phyloP scores from a whole-genome alignment of 2,113 vertebrate species.

The Psettodes erumei region DNA sequence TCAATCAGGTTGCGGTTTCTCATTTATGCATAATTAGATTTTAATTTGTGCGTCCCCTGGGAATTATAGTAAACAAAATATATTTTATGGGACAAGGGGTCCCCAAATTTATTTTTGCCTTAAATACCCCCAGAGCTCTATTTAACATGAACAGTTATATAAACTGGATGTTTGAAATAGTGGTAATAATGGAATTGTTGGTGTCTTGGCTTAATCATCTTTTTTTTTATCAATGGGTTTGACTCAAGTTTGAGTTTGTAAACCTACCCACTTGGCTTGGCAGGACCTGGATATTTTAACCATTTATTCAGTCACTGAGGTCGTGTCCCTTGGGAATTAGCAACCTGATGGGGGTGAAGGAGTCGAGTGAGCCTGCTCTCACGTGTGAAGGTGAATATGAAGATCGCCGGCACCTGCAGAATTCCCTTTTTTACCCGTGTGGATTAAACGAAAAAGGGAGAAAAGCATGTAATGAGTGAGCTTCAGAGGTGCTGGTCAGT shows the following conservation, averaged over 20 bases:
- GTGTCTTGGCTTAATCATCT: neutral
- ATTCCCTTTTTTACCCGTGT: neutral
- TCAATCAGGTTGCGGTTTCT: neutral
- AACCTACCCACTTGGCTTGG: neutral
- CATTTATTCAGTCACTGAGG: neutral
- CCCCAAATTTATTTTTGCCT: too few relatives aligned
- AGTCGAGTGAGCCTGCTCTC: neutral
- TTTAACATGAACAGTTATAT: neutral
- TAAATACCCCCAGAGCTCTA: neutral
- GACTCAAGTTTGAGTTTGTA: neutral
- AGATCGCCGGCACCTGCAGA: neutral
- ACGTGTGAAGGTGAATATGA: neutral
- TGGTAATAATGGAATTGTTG: neutral
- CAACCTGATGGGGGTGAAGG: too few relatives aligned
- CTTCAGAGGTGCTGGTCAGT: too few relatives aligned
- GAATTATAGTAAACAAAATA: neutral
- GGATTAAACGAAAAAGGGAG: neutral
- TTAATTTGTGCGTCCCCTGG: neutral
- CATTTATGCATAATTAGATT: neutral
- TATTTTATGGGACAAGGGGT: too few relatives aligned
- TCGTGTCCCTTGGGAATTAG: too few relatives aligned
- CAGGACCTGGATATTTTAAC: neutral
- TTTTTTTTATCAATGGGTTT: neutral
- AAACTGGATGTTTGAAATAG: neutral
- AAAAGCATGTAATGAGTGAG: neutral